Evolutionary conservation across 2,888 invertebrate genomes (phyloP).

Genomic region (Crioceris asparagi): DNA sequence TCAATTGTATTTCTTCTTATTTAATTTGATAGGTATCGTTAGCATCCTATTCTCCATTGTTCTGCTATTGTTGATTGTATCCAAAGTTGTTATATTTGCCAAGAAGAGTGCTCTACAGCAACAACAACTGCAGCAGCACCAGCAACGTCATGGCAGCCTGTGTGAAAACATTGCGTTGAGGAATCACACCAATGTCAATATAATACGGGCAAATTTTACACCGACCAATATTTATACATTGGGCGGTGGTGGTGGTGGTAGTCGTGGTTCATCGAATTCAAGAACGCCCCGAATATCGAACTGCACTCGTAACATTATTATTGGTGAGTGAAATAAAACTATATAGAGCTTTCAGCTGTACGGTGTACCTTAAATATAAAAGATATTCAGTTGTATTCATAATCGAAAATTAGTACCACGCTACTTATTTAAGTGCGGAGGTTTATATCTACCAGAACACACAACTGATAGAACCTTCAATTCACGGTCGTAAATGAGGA

Average conservation of each 20-base stretch:
- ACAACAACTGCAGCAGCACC: slow-evolving; percentile 20
- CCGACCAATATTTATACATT: slow-evolving; percentile 24
- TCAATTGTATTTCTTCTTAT: background rate
- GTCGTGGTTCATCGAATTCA: no score
- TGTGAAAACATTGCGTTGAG: slow-evolving; percentile 23
- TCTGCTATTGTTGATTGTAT: slow-evolving; percentile 32
- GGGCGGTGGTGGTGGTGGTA: no score
- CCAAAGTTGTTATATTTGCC: slow-evolving; percentile 33
- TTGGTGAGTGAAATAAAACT: no score
- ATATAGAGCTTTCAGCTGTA: no score
- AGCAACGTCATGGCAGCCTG: slow-evolving; percentile 16
- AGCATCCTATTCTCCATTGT: slow-evolving; percentile 34
- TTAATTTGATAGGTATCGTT: slow-evolving; percentile 31
- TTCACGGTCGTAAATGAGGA: no score
- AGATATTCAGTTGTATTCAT: no score
- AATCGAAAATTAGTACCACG: no score
- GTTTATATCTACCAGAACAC: no score
- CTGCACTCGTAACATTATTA: slow-evolving; percentile 23
- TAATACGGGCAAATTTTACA: slow-evolving; percentile 16
- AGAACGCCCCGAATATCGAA: slow-evolving; percentile 20
- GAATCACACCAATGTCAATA: slow-evolving; percentile 22
- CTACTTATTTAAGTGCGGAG: no score
- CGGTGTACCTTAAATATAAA: no score
- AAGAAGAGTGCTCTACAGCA: slow-evolving; percentile 27
- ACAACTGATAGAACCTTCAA: no score